Conservation (phyloP, 2,113 vertebrate species). For the Cisticola juncidis region DNA sequence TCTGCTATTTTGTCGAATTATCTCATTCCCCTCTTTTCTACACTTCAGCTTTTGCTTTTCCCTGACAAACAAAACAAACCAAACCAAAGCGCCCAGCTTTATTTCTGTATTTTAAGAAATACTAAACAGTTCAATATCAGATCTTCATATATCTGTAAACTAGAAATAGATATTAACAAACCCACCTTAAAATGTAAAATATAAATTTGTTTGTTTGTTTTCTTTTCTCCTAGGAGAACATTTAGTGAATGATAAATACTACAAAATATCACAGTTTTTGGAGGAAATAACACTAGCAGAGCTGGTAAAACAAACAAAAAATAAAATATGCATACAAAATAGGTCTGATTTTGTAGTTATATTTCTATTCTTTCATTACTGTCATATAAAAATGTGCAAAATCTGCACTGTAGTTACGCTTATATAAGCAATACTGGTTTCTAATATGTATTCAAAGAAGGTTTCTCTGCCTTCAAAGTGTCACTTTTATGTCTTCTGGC, state of each 20-base stretch:
- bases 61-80: not conserved
- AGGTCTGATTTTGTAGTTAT: not conserved
- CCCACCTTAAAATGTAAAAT: not conserved
- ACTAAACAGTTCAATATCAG: not conserved
- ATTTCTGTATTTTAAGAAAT: not conserved
- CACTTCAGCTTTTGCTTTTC: not conserved
- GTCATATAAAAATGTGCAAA: not conserved
- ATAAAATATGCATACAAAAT: not conserved
- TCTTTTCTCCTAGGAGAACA: not conserved
- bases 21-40: not conserved
- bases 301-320: not conserved
- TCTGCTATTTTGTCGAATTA: not conserved
- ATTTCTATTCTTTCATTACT: not conserved
- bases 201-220: not conserved
- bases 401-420: not conserved
- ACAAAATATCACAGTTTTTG: not conserved
- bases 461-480: not conserved
- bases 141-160: not conserved
- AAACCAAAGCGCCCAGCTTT: fast-evolving
- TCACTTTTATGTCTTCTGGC: not conserved
- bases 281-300: not conserved
- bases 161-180: not conserved
- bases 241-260: not conserved
- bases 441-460: not conserved
- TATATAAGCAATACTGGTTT: not conserved